These are phyloP conservation scores for Microtus richardsoni DNA, from an alignment of 2,113 vertebrate species.

Conservation along the genomic window DNA sequence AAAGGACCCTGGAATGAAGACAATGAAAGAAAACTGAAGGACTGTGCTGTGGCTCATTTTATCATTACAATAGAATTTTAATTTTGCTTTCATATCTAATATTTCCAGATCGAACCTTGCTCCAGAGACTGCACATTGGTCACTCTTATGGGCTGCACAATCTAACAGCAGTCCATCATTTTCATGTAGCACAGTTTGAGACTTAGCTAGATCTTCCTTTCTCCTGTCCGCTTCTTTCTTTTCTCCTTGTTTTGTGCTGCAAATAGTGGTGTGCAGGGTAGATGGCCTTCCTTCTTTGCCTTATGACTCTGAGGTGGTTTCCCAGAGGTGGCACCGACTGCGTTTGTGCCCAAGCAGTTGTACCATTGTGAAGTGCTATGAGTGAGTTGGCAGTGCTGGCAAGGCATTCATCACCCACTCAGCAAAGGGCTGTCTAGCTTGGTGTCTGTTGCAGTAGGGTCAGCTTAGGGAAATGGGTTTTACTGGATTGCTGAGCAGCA, in stretches of 20 bases:
- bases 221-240: not conserved
- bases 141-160: not conserved
- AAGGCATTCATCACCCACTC: not conserved
- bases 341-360: not conserved
- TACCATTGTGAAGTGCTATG: not conserved
- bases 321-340: not conserved
- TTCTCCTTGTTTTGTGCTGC: not conserved
- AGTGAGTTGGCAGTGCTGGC: not conserved
- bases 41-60: not conserved
- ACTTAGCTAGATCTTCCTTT: not conserved
- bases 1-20: not conserved
- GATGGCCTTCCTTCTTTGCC: not conserved
- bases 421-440: not conserved
- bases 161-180: not conserved
- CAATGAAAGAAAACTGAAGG: not conserved
- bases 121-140: not conserved
- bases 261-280: not conserved
- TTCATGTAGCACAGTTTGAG: not conserved
- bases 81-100: not conserved
- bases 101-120: not conserved
- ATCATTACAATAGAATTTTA: not conserved
- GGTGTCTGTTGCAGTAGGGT: not conserved
- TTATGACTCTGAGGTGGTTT: conserved; percentile 29
- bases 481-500: not conserved
- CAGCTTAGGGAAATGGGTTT: not conserved